Evolutionary conservation across 2,888 invertebrate genomes (phyloP).

Genomic region (Leptarthrus brevirostris): DNA sequence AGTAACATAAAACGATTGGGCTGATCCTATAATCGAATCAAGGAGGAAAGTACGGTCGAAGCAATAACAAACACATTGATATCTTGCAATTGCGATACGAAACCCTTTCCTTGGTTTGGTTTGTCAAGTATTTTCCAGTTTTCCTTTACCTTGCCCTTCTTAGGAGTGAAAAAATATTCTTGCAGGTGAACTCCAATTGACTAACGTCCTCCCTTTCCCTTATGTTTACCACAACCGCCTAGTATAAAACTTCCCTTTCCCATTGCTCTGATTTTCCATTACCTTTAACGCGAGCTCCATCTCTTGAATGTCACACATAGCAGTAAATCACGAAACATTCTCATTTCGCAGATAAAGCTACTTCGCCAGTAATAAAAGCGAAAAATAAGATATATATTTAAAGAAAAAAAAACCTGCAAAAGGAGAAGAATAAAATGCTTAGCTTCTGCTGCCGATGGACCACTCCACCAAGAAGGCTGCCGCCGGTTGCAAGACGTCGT

Average conservation of each 20-base stretch:
- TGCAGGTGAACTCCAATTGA: too few relatives aligned
- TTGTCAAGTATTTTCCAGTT: not conserved
- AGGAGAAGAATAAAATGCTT: slow-evolving; percentile 5
- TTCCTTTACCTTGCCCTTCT: too few relatives aligned
- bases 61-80: slow-evolving; percentile 41
- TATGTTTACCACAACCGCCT: too few relatives aligned
- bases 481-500: slow-evolving; percentile 21
- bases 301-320: too few relatives aligned
- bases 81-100: slow-evolving; percentile 6
- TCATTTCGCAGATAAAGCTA: not conserved
- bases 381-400: not conserved
- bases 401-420: not conserved
- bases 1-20: slow-evolving; percentile 9
- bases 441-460: slow-evolving; percentile 12
- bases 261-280: too few relatives aligned
- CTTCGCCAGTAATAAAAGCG: not conserved
- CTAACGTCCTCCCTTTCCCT: too few relatives aligned
- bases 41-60: slow-evolving; percentile 12
- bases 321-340: too few relatives aligned
- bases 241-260: too few relatives aligned
- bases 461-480: not conserved
- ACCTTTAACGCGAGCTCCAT: too few relatives aligned
- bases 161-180: too few relatives aligned
- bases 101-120: not conserved
- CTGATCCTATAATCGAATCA: slow-evolving; percentile 35